Base-by-base conservation (phyloP, 2,113 vertebrate genomes). In the Natator depressus region DNA sequence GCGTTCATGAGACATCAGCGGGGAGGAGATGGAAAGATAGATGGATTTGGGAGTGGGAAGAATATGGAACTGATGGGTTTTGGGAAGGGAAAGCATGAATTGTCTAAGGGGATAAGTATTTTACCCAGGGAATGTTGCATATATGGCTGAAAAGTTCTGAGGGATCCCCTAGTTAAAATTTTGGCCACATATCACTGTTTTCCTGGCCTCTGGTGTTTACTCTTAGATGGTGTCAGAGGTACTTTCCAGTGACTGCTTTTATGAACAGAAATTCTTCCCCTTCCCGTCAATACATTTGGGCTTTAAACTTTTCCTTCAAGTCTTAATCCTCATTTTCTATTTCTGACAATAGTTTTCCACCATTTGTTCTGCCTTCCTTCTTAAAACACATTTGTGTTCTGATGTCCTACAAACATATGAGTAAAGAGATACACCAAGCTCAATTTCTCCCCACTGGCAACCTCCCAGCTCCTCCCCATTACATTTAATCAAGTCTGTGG, bases 261-360 rank as follows among this genome's bases (percentile, higher is more conserved):
- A 87, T 76, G 5, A 57, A 38, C 19, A 90, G 8, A 91, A 89
- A n/a, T 10, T 89, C 53, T 85, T 80, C 12, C 49, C 22, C 88
- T 4, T 1, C 12, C 6, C 3, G 80, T 31, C 27, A 35, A 22
- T 88, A 10, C 9, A 2, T 92, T 85, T 90, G 35, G 24, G 47
- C 10, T 65, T 17, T 1, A 1, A 57, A 65, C 46, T 9, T 81
- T 95, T 86, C 19, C n/a, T 75, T 91, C 53, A 75, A 35, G 78
- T 54, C 4, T 47, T 38, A 20, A 31, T 4, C 16, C 3, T 54
- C 31, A 82, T 89, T 83, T 90, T 51, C 80, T 87, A 0, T 13
- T 93, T 87, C 82, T 83, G 49, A 85, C 22, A 95, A 85, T 53
- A 89, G 89, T 4, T 89, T 89, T 1, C 88, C 88, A 38, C 29